Evolutionary conservation across 1,140 invertebrate species (phyloP).

Genomic region (Drosophila ananassae): DNA sequence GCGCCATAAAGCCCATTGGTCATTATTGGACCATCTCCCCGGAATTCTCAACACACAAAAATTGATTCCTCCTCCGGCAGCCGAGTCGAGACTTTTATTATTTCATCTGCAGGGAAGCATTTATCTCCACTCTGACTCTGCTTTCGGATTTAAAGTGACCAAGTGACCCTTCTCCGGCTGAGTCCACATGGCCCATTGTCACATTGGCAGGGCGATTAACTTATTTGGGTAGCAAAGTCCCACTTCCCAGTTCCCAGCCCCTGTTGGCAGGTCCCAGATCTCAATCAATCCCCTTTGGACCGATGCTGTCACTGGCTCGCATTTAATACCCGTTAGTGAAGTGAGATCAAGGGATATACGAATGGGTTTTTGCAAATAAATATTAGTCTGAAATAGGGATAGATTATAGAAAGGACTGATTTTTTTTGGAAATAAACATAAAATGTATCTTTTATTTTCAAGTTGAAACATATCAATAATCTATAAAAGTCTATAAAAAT

Average conservation of each 20-base stretch:
- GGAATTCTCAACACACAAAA: slow-evolving; percentile 19
- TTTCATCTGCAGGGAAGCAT: slow-evolving; percentile 28
- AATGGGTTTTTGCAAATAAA: background rate
- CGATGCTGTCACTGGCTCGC: background rate
- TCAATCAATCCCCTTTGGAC: slow-evolving; percentile 3
- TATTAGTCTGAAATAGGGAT: background rate
- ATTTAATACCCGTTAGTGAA: background rate
- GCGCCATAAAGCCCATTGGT: slow-evolving; percentile 29
- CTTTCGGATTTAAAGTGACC: slow-evolving; percentile 18
- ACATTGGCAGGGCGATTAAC: slow-evolving; percentile 69
- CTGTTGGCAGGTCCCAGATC: background rate
- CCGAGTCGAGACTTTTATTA: slow-evolving; percentile 19
- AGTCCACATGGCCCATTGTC: slow-evolving; percentile 22
- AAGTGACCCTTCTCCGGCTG: background rate
- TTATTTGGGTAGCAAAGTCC: slow-evolving; percentile 61
- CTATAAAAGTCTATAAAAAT: no score
- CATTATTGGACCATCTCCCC: background rate
- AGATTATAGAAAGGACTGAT: background rate
- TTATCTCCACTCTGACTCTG: slow-evolving; percentile 24
- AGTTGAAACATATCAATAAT: no score
- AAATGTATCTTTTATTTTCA: background rate
- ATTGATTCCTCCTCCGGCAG: slow-evolving; percentile 19
- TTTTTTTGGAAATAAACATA: background rate
- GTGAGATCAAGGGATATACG: background rate
- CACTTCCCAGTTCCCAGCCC: background rate